Evolutionary conservation across 2,797 vertebrate genomes (phyloP), one percentile per base, ranked within the genome.

Genomic region (Pseudochaenichthys georgianus): DNA sequence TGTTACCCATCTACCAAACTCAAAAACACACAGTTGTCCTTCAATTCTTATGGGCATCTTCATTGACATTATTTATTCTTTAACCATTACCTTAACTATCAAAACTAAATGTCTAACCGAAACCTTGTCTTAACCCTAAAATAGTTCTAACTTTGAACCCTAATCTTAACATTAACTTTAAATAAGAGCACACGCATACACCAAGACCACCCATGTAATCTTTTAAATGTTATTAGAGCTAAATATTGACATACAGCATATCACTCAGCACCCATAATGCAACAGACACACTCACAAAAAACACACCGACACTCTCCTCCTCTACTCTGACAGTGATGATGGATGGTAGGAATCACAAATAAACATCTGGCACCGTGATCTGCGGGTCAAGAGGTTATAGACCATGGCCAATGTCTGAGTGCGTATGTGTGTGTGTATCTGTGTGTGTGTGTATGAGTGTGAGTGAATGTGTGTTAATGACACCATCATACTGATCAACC

Each of bases 291-390:
- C 52, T 23, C 41, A 43, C 72, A 71, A 66, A 60, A 73, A 71
- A 52, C 45, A 75, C 84, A 78, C 70, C 28, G 4, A 75, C 62
- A 43, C 65, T 3, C 70, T 50, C 67, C 71, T 63, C 48, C 54
- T 73, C 45, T 73, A 58, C 58, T 76, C 73, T 88, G 91, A 91
- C 91, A 88, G 77, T 52, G 87, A 90, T 96, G 94, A 95, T 94
- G 90, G 90, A 79, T 83, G 87, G 85, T 73, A 82, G 80, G 80
- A 87, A 87, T 92, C 90, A 94, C 89, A 94, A 92, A 93, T 91
- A 92, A 93, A 93, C 90, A 87, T 87, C 85, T 89, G 82, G 70
- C 84, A 68, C 59, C 31, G 53, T 80, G 75, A 85, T 90, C 75
- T 54, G 3, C 28, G 67, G 91, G 90, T 92, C 89, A 89, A 46